Percentiles rank a stretch among this genome's conserved stretches.
Evolutionary conservation across 1,140 invertebrate species (phyloP).

Genomic region (Camponotus floridanus): DNA sequence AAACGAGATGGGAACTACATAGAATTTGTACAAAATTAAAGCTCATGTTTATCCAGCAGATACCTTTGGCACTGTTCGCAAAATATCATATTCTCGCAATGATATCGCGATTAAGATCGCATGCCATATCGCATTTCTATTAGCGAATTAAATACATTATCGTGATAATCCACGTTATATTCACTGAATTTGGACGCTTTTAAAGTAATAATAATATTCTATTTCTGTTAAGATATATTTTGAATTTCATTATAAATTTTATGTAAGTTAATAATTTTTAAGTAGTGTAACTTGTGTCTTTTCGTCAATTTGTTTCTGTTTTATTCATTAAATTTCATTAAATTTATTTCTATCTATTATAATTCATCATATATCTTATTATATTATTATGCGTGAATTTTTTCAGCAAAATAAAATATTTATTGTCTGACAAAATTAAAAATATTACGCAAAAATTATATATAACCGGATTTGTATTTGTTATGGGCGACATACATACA

Average conservation of each 20-base stretch:
- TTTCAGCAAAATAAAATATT: background rate
- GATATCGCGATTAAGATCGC: background rate
- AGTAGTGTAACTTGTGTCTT: background rate
- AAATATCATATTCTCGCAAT: background rate
- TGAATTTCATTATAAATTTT: background rate
- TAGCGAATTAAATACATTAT: background rate
- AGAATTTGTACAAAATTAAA: background rate
- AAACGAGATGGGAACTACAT: background rate
- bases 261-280: background rate
- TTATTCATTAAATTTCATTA: background rate
- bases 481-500: background rate
- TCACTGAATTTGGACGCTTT: background rate
- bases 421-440: background rate
- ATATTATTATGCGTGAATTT: background rate
- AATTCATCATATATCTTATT: background rate
- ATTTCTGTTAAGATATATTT: background rate
- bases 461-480: background rate
- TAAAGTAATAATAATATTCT: background rate
- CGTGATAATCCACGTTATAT: background rate
- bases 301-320: background rate
- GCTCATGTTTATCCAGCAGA: background rate
- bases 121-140: background rate
- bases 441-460: background rate
- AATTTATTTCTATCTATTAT: background rate
- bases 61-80: background rate